Conservation (phyloP, 2,797 vertebrate species). For the Gephyroberyx darwinii region DNA sequence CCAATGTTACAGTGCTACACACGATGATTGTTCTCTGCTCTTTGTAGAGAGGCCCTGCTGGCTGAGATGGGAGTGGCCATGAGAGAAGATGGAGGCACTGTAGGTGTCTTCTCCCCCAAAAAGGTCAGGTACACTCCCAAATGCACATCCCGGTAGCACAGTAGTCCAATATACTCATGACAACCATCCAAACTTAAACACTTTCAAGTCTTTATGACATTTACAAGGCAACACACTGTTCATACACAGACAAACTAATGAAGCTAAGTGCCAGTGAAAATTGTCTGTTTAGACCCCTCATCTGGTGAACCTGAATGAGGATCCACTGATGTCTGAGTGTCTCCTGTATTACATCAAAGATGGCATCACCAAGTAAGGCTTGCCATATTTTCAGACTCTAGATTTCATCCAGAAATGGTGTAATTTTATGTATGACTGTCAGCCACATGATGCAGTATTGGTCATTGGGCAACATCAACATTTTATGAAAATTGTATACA, state of each 20-base stretch:
- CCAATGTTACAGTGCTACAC: background rate
- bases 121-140: slow-evolving; percentile 83
- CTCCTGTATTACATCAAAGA: slow-evolving; percentile 99
- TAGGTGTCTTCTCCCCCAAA: slow-evolving; percentile 98
- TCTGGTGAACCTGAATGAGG: slow-evolving; percentile 97
- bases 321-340: slow-evolving; percentile 98
- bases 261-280: background rate
- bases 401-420: background rate
- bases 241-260: no score
- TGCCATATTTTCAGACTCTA: background rate
- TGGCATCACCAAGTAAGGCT: slow-evolving; percentile 91
- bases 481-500: no score
- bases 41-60: slow-evolving; percentile 91
- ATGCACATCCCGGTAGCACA: background rate
- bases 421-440: background rate
- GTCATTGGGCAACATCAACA: no score
- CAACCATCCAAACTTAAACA: background rate
- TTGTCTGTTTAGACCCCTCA: slow-evolving; percentile 88
- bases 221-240: no score
- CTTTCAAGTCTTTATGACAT: no score
- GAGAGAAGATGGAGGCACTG: slow-evolving; percentile 96
- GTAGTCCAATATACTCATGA: background rate
- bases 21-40: slow-evolving; percentile 1
- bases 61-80: slow-evolving; percentile 99
- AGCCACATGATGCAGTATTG: no score